phyloP scores from a whole-genome alignment of 2,113 vertebrate genomes.

The Psammodynastes pulverulentus region DNA sequence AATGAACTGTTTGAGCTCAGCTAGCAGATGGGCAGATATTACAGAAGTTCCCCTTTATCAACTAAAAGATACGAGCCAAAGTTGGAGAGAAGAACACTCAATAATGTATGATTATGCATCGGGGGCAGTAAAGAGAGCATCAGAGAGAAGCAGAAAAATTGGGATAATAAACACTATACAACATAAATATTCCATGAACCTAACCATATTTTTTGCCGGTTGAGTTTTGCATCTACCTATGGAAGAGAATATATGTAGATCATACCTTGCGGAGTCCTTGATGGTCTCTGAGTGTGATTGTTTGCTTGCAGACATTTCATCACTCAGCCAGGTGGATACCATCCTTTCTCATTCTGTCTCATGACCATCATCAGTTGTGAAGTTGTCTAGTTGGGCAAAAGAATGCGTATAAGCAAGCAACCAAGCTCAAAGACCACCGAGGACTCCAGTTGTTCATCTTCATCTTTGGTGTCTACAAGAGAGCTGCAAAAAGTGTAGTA shows the following conservation, averaged over 20 bases:
- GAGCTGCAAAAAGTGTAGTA: no score
- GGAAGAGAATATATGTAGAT: not conserved
- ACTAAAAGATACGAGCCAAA: conserved; percentile 24
- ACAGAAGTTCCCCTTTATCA: conserved; percentile 9
- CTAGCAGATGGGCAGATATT: conserved; percentile 44
- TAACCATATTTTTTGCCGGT: not conserved
- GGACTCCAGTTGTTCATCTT: not conserved
- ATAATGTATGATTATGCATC: conserved; percentile 14
- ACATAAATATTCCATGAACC: not conserved
- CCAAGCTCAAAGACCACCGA: not conserved
- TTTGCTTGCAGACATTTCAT: not conserved
- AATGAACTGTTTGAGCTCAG: conserved; percentile 18
- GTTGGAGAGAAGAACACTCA: conserved; percentile 14
- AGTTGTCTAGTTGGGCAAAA: not conserved
- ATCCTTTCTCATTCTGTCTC: not conserved
- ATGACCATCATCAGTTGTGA: not conserved
- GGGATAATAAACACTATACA: not conserved
- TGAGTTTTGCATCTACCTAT: not conserved
- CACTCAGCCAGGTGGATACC: not conserved
- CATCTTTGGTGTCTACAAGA: not conserved
- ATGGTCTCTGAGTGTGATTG: not conserved
- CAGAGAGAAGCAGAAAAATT: not conserved
- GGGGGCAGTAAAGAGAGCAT: not conserved
- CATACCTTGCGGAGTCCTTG: not conserved
- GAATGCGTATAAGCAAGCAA: not conserved